Conservation (phyloP, 2,888 invertebrate genomes). For the Metacarcinus magister region DNA sequence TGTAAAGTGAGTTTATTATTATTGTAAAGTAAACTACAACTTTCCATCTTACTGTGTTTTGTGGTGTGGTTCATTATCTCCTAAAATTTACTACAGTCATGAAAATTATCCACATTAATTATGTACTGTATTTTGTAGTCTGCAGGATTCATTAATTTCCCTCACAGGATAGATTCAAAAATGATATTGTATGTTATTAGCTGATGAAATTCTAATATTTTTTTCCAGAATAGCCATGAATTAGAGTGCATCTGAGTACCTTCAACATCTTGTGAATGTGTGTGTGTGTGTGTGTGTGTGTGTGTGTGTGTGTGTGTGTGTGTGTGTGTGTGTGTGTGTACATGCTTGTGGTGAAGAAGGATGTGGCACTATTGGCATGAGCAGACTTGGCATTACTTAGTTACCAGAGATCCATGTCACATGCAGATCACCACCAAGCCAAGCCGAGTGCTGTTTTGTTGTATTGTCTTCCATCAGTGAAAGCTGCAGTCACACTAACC, state of each 20-base stretch:
- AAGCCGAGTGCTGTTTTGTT: background rate
- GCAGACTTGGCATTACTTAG: background rate
- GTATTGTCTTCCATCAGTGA: background rate
- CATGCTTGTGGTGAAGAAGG: background rate
- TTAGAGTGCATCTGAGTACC: background rate
- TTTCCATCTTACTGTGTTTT: background rate
- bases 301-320: background rate
- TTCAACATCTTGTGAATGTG: background rate
- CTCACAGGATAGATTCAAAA: background rate
- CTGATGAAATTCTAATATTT: background rate
- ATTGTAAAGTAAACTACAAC: background rate
- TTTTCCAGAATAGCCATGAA: background rate
- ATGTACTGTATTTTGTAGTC: background rate
- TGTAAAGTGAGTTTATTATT: background rate
- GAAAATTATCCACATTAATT: background rate
- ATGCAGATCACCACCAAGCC: background rate
- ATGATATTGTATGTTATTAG: background rate
- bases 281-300: background rate
- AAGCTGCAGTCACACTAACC: background rate
- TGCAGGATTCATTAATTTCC: background rate
- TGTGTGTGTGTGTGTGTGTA: background rate
- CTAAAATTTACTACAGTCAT: background rate
- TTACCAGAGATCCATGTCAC: background rate
- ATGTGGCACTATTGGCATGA: background rate
- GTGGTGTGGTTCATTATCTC: background rate